Conservation (phyloP, 2,797 vertebrate genomes). For the Sphenodon punctatus region DNA sequence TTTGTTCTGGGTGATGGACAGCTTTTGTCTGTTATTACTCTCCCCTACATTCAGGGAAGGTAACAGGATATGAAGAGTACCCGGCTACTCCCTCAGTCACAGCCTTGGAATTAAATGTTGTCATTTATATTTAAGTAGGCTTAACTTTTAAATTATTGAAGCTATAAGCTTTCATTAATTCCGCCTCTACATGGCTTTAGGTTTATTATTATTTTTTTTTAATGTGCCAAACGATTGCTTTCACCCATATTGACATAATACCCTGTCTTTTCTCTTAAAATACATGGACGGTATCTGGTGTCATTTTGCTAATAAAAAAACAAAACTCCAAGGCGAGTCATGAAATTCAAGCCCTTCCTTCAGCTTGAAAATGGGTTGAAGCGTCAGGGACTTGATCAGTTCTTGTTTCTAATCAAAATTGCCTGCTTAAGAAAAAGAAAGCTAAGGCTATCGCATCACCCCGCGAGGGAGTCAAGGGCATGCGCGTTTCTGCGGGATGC, state of each 20-base stretch:
- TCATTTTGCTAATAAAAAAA: constrained; percentile 32
- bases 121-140: constrained; percentile 72
- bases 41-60: constrained; percentile 72
- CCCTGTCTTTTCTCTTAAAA: constrained; percentile 28
- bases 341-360: constrained; percentile 46
- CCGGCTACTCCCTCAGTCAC: constrained; percentile 35
- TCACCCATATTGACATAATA: constrained; percentile 50
- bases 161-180: constrained; percentile 64
- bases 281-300: constrained; percentile 28
- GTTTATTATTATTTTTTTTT: background rate
- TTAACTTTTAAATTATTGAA: constrained; percentile 69
- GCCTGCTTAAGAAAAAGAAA: background rate
- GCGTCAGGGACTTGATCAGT: background rate
- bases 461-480: too few relatives aligned
- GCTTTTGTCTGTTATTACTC: constrained; percentile 77
- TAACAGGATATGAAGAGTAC: constrained; percentile 47
- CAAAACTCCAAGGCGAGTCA: background rate
- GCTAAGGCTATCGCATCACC: background rate
- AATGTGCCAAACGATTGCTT: constrained; percentile 11
- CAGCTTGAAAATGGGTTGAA: background rate
- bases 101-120: constrained; percentile 65
- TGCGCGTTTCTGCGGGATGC: too few relatives aligned
- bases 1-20: constrained; percentile 81
- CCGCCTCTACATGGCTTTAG: constrained; percentile 18
- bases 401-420: constrained; percentile 25